Percentiles rank a stretch among this genome's conserved stretches.
Conservation (phyloP, 2,888 invertebrate genomes). For the Boloria selene region DNA sequence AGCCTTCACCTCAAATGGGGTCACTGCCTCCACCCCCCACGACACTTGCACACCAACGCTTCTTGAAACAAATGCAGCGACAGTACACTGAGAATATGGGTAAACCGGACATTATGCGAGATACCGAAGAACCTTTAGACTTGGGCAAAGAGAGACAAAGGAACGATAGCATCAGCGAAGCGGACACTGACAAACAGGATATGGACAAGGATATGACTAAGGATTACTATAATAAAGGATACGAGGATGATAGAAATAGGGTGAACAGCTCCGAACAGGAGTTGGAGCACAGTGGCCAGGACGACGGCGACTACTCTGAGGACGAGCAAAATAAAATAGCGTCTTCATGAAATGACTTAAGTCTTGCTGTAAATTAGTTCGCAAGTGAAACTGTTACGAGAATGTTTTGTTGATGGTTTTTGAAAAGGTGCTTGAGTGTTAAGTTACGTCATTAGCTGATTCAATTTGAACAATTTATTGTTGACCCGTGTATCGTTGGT, state of each 20-base stretch:
- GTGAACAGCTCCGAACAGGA: slow-evolving; percentile 56
- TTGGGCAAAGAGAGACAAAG: slow-evolving; percentile 79
- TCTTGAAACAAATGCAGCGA: slow-evolving; percentile 84
- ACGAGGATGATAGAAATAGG: slow-evolving; percentile 60
- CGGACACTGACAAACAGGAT: slow-evolving; percentile 77
- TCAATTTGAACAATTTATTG: slow-evolving; percentile 70
- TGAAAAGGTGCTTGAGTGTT: slow-evolving; percentile 79
- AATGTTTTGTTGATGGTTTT: slow-evolving; percentile 70
- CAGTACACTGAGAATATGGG: slow-evolving; percentile 81
- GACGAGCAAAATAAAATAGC: slow-evolving; percentile 71
- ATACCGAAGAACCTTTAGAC: slow-evolving; percentile 79
- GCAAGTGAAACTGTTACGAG: slow-evolving; percentile 56
- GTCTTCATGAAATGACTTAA: slow-evolving; percentile 67
- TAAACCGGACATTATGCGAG: slow-evolving; percentile 81
- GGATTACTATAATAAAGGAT: slow-evolving; percentile 64
- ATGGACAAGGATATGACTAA: slow-evolving; percentile 73
- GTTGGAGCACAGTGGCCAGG: slow-evolving; percentile 63
- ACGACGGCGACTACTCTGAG: slow-evolving; percentile 76
- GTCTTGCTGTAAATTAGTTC: slow-evolving; percentile 50
- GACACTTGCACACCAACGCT: slow-evolving; percentile 82
- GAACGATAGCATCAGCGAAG: slow-evolving; percentile 65
- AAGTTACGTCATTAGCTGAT: slow-evolving; percentile 74
- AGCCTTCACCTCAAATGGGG: slow-evolving; percentile 80
- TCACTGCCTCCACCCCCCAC: slow-evolving; percentile 81
- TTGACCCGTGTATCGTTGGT: slow-evolving; percentile 81